These are phyloP conservation scores for Spodoptera littoralis DNA, from an alignment of 2,888 invertebrate genomes.

Conservation along the genomic window DNA sequence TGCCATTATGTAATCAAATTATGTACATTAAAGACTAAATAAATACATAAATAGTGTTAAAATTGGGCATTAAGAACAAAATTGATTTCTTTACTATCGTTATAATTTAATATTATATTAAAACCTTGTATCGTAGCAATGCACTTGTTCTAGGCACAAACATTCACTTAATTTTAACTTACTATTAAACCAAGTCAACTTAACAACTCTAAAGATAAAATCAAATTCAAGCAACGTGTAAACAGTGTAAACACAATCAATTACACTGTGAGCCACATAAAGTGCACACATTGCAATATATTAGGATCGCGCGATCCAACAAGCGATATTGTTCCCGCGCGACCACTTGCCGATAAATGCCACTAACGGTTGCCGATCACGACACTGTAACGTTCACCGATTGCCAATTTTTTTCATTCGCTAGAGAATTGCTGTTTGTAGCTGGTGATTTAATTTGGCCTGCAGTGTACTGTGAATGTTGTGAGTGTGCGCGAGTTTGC, in stretches of 20 bases:
- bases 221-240: slow-evolving; percentile 4
- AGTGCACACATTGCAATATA: slow-evolving; percentile 60
- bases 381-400: slow-evolving; percentile 52
- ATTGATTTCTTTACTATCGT: too few relatives aligned
- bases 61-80: too few relatives aligned
- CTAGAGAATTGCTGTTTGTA: slow-evolving; percentile 42
- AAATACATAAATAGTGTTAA: too few relatives aligned
- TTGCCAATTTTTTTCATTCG: slow-evolving; percentile 62
- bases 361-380: slow-evolving; percentile 67
- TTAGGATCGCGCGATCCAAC: slow-evolving; percentile 62
- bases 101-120: too few relatives aligned
- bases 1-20: too few relatives aligned
- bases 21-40: too few relatives aligned
- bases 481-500: neutral
- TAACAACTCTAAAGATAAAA: neutral
- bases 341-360: slow-evolving; percentile 69
- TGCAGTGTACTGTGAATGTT: slow-evolving; percentile 7
- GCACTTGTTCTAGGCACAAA: too few relatives aligned
- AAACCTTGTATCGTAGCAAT: too few relatives aligned
- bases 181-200: too few relatives aligned
- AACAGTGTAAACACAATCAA: slow-evolving; percentile 62
- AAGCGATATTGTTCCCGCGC: slow-evolving; percentile 74
- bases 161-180: too few relatives aligned
- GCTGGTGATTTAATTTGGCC: slow-evolving; percentile 37
- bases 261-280: slow-evolving; percentile 62